A percentile compares a stretch with the other conserved stretches of the same genome.
Evolutionary conservation across 2,797 vertebrate species (phyloP).

Genomic region (Scleropages formosus): DNA sequence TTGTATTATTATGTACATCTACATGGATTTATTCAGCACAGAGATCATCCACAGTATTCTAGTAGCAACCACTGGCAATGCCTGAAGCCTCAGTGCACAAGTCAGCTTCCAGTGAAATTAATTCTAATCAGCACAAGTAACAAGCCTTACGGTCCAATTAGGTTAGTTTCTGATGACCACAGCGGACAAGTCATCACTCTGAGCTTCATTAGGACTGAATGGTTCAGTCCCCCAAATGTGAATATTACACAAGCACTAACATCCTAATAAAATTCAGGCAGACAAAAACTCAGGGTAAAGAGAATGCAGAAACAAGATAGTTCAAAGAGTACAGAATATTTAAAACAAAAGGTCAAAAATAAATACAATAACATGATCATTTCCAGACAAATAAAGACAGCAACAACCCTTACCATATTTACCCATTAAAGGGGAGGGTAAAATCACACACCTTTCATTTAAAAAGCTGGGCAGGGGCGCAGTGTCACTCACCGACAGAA

Average conservation of each 20-base stretch:
- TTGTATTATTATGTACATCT: no score
- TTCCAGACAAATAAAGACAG: constrained; percentile 37
- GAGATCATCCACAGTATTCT: not conserved
- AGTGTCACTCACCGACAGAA: constrained; percentile 71
- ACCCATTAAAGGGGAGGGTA: not conserved
- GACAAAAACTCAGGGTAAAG: not conserved
- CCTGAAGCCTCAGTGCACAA: not conserved
- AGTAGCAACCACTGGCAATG: not conserved
- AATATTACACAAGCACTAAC: not conserved
- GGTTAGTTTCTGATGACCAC: not conserved
- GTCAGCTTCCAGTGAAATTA: not conserved
- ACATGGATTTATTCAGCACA: not conserved
- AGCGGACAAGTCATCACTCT: not conserved
- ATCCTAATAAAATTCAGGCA: constrained; percentile 32
- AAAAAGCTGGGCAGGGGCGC: not conserved
- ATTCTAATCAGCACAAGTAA: not conserved
- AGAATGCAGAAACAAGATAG: not conserved
- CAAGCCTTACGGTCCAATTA: not conserved
- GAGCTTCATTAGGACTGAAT: not conserved
- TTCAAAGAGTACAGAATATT: constrained; percentile 33
- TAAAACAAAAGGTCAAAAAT: constrained; percentile 68
- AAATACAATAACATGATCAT: constrained; percentile 35
- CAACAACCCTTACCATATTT: not conserved
- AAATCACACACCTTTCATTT: not conserved
- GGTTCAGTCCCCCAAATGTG: not conserved